These are phyloP conservation scores for Festucalex cinctus DNA, from an alignment of 2,113 vertebrate genomes.

Conservation along the genomic window DNA sequence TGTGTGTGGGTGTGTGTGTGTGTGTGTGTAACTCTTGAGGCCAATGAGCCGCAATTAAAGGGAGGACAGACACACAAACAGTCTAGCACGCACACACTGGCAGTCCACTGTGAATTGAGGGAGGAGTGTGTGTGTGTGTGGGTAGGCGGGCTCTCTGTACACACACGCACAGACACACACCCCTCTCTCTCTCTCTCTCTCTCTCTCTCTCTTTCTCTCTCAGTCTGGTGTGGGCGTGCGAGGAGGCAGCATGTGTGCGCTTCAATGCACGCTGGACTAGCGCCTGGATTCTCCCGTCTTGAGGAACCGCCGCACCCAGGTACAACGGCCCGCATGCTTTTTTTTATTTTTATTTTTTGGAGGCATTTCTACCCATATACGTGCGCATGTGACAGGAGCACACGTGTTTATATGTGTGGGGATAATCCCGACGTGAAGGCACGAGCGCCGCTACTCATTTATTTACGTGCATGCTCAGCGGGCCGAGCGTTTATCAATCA, in stretches of 20 bases:
- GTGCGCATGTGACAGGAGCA: not conserved
- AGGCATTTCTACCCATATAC: not conserved
- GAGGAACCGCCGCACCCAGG: constrained; percentile 20
- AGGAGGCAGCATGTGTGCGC: constrained; percentile 54
- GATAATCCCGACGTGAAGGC: constrained; percentile 9
- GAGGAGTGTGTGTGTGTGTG: constrained; percentile 41
- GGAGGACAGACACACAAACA: constrained; percentile 53
- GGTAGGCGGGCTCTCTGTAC: constrained; percentile 45
- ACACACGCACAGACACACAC: constrained; percentile 30
- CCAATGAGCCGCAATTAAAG: constrained; percentile 62
- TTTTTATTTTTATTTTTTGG: not conserved
- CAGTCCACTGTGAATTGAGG: constrained; percentile 52
- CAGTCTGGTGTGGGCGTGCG: constrained; percentile 53
- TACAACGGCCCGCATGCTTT: constrained; percentile 1
- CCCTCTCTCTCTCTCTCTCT: constrained; percentile 20
- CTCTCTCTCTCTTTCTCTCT: constrained; percentile 29
- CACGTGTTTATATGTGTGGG: constrained; percentile 13
- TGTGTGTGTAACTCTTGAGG: constrained; percentile 36
- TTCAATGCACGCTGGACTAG: constrained; percentile 33
- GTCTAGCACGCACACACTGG: constrained; percentile 61
- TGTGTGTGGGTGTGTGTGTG: constrained; percentile 19
- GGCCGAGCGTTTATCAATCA: constrained; percentile 54
- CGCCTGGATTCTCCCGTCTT: constrained; percentile 48
- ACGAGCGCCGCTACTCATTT: not conserved
- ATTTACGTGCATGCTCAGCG: constrained; percentile 5